Conservation (phyloP, 2,797 vertebrate species). For the Acrossocheilus fasciatus region DNA sequence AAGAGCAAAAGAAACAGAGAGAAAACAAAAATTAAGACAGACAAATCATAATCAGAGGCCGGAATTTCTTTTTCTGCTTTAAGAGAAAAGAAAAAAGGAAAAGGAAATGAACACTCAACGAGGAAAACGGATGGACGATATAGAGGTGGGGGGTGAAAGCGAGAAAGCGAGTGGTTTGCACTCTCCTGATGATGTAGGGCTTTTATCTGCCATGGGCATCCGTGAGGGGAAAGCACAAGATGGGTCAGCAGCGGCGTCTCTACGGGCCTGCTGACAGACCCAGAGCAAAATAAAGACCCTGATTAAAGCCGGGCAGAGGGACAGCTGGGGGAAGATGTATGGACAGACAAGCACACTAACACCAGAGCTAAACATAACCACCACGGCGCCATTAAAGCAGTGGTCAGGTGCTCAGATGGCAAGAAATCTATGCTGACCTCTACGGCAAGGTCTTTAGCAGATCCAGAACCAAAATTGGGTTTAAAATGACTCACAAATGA, state of each 20-base stretch:
- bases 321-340: conserved; percentile 46
- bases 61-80: no score
- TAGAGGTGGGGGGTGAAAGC: conserved; percentile 66
- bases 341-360: conserved; percentile 63
- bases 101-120: conserved; percentile 80
- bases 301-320: conserved; percentile 81
- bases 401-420: conserved; percentile 35
- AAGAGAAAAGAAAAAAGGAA: conserved; percentile 63
- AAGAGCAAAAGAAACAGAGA: conserved; percentile 73
- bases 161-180: conserved; percentile 63
- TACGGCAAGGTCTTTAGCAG: conserved; percentile 32
- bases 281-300: conserved; percentile 75
- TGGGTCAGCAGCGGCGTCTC: conserved; percentile 67
- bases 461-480: conserved; percentile 17
- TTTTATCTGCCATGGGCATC: conserved; percentile 78
- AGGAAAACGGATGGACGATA: conserved; percentile 73
- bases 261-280: conserved; percentile 76
- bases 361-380: conserved; percentile 55
- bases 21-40: conserved; percentile 76
- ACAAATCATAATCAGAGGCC: no score
- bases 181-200: conserved; percentile 69
- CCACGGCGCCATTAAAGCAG: conserved; percentile 42
- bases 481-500: conserved; percentile 41
- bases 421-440: conserved; percentile 52
- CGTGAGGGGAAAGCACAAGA: conserved; percentile 74